Base-by-base conservation (phyloP, 2,113 vertebrate species). In the Myodes glareolus region DNA sequence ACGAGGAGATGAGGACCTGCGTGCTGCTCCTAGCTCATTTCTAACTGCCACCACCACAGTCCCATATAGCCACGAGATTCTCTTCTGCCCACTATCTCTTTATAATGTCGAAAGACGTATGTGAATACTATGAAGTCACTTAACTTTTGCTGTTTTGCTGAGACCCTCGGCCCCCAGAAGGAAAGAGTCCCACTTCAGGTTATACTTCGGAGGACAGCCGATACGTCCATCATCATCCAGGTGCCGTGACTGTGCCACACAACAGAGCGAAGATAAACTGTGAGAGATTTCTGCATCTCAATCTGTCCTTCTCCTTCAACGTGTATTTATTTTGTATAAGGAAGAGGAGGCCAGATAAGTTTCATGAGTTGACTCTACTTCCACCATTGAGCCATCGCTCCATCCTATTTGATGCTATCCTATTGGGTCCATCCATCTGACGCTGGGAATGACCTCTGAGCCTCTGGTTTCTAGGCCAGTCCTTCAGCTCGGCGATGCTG, bases 111-210 rank as follows among this genome's bases (percentile, higher is more conserved):
- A 86, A 80, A 73, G 50, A 92, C 61, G 16, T 68, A 75, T 17
- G 70, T 50, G 58, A 96, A 31, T 29, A 75, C 27, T 25, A 61
- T 42, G 39, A 88, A 72, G 47, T 45, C 81, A 17, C 45, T 78
- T 11, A 89, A 67, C 27, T 31, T 88, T 27, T 58, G 61, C 72
- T 72, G 86, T 84, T 91, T 96, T 81, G 87, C 47, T 93, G 88
- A 91, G 80, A 93, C 6, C 13, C 63, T 52, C 1, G 61, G 33
- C 39, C 45, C n/a, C 36, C 50, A 21, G 94, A 31, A 97, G 93
- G 5, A 39, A 87, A 91, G 55, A 47, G 25, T 39, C 42, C 65
- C 29, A 73, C 50, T 76, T 67, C 52, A 27, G 13, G 45, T 95
- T 31, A 50, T 47, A 68, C 42, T 36, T 50, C 31, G 31, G 90